Percentiles rank a stretch among this genome's conserved stretches.
These are phyloP conservation scores for Hydrozoanthus tunicans DNA, from an alignment of 64 coral and sea anemone genomes.

Conservation along the genomic window DNA sequence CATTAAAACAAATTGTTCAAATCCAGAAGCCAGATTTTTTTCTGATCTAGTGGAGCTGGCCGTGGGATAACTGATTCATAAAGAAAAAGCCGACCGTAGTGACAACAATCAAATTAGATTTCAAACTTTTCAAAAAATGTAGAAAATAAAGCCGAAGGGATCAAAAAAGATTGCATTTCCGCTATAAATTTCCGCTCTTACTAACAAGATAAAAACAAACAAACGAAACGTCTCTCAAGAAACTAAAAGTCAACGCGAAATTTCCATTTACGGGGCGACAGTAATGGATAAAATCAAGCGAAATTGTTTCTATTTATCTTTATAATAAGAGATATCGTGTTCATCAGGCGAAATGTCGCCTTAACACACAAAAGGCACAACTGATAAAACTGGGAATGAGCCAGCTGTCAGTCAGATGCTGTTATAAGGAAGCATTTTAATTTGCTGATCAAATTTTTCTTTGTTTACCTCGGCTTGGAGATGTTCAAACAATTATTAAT, in stretches of 20 bases:
- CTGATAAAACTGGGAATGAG: conserved; percentile 25
- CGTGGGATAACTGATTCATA: neutral
- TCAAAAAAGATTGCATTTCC: neutral
- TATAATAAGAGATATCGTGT: neutral
- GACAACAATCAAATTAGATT: neutral
- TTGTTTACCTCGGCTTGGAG: neutral
- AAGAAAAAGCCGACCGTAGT: neutral
- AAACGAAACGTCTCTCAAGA: neutral
- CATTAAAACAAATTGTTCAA: neutral
- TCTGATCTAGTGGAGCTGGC: neutral
- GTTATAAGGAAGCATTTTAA: neutral
- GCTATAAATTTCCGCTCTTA: neutral
- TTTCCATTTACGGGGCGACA: neutral
- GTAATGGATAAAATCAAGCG: too few relatives aligned
- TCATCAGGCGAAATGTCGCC: neutral
- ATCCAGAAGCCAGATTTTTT: neutral
- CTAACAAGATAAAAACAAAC: conserved; percentile 10
- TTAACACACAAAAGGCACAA: neutral
- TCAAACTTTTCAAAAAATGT: neutral
- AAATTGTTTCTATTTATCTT: neutral
- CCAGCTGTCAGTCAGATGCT: conserved; percentile 24
- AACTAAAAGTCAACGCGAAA: neutral
- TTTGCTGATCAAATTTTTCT: conserved; percentile 36
- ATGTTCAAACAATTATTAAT: conserved; percentile 35
- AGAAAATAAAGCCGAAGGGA: neutral